Evolutionary conservation across 2,888 invertebrate species (phyloP).

Genomic region (Pycnomerus fuliginosus): DNA sequence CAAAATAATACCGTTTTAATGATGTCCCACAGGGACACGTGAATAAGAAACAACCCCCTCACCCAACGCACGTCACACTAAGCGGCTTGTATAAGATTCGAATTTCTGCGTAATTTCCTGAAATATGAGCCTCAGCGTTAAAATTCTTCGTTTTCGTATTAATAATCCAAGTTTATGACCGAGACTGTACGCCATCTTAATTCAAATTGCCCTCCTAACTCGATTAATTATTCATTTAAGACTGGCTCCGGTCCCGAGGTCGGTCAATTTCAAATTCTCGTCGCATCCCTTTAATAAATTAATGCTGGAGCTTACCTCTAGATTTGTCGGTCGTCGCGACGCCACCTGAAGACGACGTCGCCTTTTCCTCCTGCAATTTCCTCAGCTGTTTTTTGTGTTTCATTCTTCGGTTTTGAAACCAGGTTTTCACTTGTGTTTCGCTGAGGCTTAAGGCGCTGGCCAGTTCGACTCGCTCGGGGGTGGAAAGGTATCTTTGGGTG

Average conservation of each 20-base stretch:
- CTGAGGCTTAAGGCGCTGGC: conserved; percentile 90
- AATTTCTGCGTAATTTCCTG: neutral
- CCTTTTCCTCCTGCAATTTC: conserved; percentile 62
- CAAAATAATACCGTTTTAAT: conserved; percentile 37
- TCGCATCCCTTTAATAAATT: neutral
- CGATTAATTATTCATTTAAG: conserved; percentile 1
- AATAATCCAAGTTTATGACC: neutral
- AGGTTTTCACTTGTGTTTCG: conserved; percentile 94
- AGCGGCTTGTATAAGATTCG: conserved; percentile 20
- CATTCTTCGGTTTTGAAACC: conserved; percentile 98
- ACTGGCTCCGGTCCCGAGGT: neutral
- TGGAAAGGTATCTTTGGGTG: conserved; percentile 91
- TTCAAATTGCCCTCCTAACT: conserved; percentile 1
- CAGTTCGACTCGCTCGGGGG: conserved; percentile 93
- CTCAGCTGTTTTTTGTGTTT: conserved; percentile 91
- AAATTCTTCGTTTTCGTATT: neutral
- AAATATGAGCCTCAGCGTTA: neutral
- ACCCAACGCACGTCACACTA: conserved; percentile 1
- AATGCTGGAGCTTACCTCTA: conserved; percentile 4
- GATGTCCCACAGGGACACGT: conserved; percentile 28
- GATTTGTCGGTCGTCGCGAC: conserved; percentile 8
- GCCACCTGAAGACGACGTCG: conserved; percentile 11
- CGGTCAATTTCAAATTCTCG: neutral
- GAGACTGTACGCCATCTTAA: conserved; percentile 1
- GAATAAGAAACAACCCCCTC: conserved; percentile 14